phyloP scores from a whole-genome alignment of 1,140 invertebrate species.

The Macrobrachium rosenbergii region DNA sequence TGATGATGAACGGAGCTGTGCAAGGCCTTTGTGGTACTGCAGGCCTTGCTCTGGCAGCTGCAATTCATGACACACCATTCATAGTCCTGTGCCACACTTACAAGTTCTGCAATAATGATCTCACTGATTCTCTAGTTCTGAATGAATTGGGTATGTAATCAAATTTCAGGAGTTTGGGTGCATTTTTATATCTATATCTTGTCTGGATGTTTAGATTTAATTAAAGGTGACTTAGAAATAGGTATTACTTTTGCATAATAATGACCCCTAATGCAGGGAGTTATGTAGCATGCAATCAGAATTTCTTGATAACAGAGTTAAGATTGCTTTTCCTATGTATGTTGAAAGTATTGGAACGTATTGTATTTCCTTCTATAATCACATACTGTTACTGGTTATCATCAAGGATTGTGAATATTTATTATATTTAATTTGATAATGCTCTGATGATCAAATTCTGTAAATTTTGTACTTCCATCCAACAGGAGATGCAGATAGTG shows the following conservation, averaged over 20 bases:
- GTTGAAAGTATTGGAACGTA: too few relatives aligned
- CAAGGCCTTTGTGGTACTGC: conserved; percentile 54
- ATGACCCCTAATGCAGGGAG: too few relatives aligned
- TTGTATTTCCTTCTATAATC: too few relatives aligned
- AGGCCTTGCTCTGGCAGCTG: conserved; percentile 44
- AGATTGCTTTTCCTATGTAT: too few relatives aligned
- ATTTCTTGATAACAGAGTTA: too few relatives aligned
- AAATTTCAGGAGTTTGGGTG: background rate
- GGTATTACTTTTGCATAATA: too few relatives aligned
- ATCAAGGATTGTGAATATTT: too few relatives aligned
- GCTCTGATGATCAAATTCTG: too few relatives aligned
- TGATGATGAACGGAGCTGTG: conserved; percentile 60
- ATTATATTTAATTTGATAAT: too few relatives aligned
- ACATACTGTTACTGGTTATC: too few relatives aligned
- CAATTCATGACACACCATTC: conserved; percentile 46
- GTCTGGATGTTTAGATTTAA: background rate
- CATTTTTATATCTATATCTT: background rate
- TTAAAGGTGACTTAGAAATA: too few relatives aligned
- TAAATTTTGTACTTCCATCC: background rate
- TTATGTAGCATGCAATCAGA: background rate
- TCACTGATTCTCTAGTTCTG: conserved; percentile 60
- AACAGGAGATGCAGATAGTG: conserved; percentile 45
- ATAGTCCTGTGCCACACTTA: conserved; percentile 60
- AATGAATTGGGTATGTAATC: conserved; percentile 57
- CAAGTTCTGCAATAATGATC: conserved; percentile 61